Percentiles rank a stretch among this genome's conserved stretches.
Conservation (phyloP, 2,888 invertebrate genomes). For the Horisme vitalbata region DNA sequence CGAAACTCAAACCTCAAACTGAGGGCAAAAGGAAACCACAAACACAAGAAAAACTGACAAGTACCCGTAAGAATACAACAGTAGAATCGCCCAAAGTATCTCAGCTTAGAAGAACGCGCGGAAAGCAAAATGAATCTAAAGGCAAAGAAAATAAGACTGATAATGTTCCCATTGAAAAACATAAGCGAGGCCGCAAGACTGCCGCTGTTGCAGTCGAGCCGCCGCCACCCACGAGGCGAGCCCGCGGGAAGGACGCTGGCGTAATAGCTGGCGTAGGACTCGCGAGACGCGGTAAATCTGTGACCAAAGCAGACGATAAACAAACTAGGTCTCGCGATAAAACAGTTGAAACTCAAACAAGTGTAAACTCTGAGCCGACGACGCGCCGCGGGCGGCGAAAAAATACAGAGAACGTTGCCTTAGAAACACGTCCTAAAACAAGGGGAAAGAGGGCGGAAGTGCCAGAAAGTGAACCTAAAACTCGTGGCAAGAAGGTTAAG, state of each 20-base stretch:
- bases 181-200: slow-evolving; percentile 32
- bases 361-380: slow-evolving; percentile 9
- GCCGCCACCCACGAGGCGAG: slow-evolving; percentile 20
- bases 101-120: slow-evolving; percentile 25
- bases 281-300: slow-evolving; percentile 9
- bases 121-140: slow-evolving; percentile 25
- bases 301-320: slow-evolving; percentile 18
- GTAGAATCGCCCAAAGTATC: slow-evolving; percentile 38
- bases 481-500: slow-evolving; percentile 35
- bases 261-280: neutral
- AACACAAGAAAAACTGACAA: slow-evolving; percentile 22
- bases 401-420: slow-evolving; percentile 9
- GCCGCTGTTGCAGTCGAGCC: slow-evolving; percentile 13
- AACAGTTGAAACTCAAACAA: slow-evolving; percentile 9
- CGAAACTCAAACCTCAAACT: slow-evolving; percentile 44
- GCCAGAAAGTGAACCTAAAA: slow-evolving; percentile 17
- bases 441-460: neutral
- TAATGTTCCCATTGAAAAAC: slow-evolving; percentile 13
- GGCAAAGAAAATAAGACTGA: slow-evolving; percentile 31
- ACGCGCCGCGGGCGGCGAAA: slow-evolving; percentile 23
- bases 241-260: slow-evolving; percentile 4
- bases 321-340: slow-evolving; percentile 20
- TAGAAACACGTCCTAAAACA: slow-evolving; percentile 18
- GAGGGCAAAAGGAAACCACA: neutral
- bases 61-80: slow-evolving; percentile 31